Evolutionary conservation across 2,113 vertebrate species (phyloP).

Genomic region (Rhabdornis inornatus): DNA sequence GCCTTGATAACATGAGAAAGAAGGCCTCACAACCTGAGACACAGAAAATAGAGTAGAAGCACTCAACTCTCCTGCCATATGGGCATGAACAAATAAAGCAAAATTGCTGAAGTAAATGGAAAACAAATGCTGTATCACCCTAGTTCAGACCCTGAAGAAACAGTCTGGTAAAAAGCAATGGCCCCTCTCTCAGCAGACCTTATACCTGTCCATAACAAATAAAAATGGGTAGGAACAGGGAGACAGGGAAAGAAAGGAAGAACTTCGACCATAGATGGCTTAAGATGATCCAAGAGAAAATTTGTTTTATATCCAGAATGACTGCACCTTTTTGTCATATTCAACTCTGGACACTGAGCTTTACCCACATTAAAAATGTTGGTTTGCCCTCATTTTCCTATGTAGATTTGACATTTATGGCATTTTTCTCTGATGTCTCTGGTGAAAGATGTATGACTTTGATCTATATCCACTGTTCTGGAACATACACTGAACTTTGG

Average conservation of each 20-base stretch:
- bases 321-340: not conserved
- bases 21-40: not conserved
- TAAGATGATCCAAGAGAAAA: not conserved
- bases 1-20: not conserved
- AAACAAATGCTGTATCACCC: not conserved
- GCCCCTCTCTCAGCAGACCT: not conserved
- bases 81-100: not conserved
- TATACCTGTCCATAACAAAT: not conserved
- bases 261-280: not conserved
- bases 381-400: not conserved
- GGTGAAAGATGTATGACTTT: not conserved
- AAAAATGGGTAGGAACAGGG: rapidly evolving
- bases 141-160: not conserved
- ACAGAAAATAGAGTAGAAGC: not conserved
- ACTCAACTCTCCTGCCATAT: not conserved
- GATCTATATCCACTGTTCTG: not conserved
- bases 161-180: not conserved
- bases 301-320: not conserved
- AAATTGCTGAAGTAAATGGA: not conserved
- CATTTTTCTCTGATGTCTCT: not conserved
- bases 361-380: not conserved
- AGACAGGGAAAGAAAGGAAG: not conserved
- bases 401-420: not conserved
- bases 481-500: not conserved
- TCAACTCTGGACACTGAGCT: not conserved